phyloP scores from a whole-genome alignment of 2,888 invertebrate species.

The Falcaria lacertinaria region DNA sequence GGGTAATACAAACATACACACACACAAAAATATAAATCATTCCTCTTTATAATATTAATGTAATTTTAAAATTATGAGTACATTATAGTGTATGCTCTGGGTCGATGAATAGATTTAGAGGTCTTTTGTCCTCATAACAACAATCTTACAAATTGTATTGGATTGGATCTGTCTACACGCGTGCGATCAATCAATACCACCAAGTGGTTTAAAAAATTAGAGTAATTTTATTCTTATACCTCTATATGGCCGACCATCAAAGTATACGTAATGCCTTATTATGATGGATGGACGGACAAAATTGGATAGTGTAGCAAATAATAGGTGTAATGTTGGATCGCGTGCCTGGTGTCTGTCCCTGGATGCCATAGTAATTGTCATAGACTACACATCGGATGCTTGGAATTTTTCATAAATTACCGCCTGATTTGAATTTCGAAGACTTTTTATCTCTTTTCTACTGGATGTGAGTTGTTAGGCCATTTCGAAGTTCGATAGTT shows the following conservation, averaged over 20 bases:
- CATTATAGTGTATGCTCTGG: no score
- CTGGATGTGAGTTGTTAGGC: background rate
- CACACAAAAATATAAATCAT: no score
- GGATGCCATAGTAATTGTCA: constrained; percentile 42
- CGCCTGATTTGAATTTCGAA: background rate
- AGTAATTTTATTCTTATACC: background rate
- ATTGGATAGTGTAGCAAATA: constrained; percentile 7
- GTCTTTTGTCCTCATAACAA: no score
- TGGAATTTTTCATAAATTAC: constrained; percentile 48
- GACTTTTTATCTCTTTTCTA: background rate
- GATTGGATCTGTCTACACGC: background rate
- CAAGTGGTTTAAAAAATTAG: background rate
- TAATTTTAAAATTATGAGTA: no score
- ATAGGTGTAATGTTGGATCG: constrained; percentile 9
- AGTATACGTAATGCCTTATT: constrained; percentile 1
- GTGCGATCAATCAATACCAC: background rate
- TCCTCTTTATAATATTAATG: no score
- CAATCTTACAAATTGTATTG: background rate
- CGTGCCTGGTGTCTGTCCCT: constrained; percentile 21
- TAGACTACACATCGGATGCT: constrained; percentile 31
- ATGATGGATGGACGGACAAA: constrained; percentile 4
- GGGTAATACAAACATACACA: no score
- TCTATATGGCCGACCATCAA: background rate
- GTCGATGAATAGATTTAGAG: no score
- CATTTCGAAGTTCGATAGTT: background rate